Percentiles rank a stretch among this genome's conserved stretches.
Conservation (phyloP, 2,797 vertebrate species). For the Danio jaintianensis region DNA sequence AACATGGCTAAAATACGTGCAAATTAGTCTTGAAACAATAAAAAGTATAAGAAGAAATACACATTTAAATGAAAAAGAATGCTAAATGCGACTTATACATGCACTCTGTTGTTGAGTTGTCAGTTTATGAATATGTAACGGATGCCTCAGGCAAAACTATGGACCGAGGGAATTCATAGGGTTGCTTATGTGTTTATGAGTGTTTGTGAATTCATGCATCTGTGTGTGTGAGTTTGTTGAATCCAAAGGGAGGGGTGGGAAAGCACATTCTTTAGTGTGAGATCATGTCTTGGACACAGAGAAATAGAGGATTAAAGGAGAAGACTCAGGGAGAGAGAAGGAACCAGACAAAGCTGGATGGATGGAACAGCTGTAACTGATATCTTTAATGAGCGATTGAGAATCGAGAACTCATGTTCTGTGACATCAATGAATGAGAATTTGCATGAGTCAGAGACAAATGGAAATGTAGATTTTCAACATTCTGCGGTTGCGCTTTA, state of each 20-base stretch:
- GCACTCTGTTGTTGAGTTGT: neutral
- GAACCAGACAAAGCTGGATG: conserved; percentile 30
- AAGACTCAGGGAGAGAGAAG: conserved; percentile 28
- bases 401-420: no score
- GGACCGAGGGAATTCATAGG: neutral
- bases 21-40: neutral
- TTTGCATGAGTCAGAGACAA: conserved; percentile 39
- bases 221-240: conserved; percentile 27
- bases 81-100: conserved; percentile 67
- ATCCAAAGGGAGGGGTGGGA: conserved; percentile 65
- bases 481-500: conserved; percentile 5
- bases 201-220: neutral
- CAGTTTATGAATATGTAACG: neutral
- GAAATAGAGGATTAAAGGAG: conserved; percentile 31
- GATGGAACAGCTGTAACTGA: conserved; percentile 53
- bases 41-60: no score
- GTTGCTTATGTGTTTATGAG: neutral
- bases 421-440: conserved; percentile 42
- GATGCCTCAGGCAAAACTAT: neutral
- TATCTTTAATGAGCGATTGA: conserved; percentile 45
- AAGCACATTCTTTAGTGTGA: conserved; percentile 83
- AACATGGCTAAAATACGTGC: neutral
- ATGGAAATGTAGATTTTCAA: conserved; percentile 14
- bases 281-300: conserved; percentile 81
- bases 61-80: neutral